Percentiles rank a stretch among this genome's conserved stretches.
These are phyloP conservation scores for Drosophila lini DNA, from an alignment of 1,140 invertebrate species.

Conservation along the genomic window DNA sequence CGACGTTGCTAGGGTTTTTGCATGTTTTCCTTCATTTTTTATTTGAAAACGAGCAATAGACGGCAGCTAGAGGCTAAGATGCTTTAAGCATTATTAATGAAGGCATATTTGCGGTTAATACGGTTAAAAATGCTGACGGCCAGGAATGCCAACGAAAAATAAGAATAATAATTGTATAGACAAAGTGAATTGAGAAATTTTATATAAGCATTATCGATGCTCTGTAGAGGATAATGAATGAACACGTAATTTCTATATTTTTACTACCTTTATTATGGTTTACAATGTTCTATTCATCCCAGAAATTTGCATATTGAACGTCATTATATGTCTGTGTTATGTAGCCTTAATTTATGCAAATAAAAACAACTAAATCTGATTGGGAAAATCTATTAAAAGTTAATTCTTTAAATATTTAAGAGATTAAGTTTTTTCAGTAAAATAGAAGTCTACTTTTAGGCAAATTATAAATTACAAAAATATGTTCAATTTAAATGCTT, in stretches of 20 bases:
- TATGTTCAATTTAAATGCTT: not conserved
- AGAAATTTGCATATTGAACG: slow-evolving; percentile 16
- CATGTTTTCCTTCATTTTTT: slow-evolving; percentile 12
- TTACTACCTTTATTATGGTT: not conserved
- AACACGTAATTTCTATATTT: not conserved
- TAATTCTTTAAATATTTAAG: not conserved
- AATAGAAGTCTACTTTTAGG: slow-evolving; percentile 1
- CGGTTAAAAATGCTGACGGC: slow-evolving; percentile 10
- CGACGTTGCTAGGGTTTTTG: slow-evolving; percentile 30
- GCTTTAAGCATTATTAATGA: slow-evolving; percentile 47
- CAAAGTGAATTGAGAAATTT: too few relatives aligned
- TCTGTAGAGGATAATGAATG: slow-evolving; percentile 1
- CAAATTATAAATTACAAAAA: not conserved
- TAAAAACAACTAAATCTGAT: not conserved
- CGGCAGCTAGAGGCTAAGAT: slow-evolving; percentile 18
- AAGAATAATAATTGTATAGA: slow-evolving; percentile 20
- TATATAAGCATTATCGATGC: not conserved
- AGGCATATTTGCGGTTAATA: slow-evolving; percentile 31
- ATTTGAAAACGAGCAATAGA: slow-evolving; percentile 14
- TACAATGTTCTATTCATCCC: not conserved
- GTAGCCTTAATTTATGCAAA: slow-evolving; percentile 8
- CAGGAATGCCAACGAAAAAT: slow-evolving; percentile 36
- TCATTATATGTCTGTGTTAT: too few relatives aligned
- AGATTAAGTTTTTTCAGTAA: not conserved
- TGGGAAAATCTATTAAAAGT: not conserved